Evolutionary conservation across 2,888 invertebrate species (phyloP).

Genomic region (Celastrina argiolus): DNA sequence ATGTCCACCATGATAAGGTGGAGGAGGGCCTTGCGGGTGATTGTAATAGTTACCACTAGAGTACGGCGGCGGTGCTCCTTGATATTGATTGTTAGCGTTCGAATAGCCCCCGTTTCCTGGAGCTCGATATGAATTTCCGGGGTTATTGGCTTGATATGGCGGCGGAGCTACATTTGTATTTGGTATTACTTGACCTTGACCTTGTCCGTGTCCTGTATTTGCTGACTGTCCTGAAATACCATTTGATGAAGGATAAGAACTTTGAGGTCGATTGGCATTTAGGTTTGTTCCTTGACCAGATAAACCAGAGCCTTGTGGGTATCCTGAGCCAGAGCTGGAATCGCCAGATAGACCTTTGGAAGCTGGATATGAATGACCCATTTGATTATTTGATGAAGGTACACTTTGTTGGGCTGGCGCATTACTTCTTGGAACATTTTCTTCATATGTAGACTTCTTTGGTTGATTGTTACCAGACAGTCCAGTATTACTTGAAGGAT

Average conservation of each 20-base stretch:
- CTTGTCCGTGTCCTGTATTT: conserved; percentile 32
- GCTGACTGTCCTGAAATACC: conserved; percentile 53
- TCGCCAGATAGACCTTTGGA: conserved; percentile 60
- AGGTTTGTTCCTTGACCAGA: conserved; percentile 34
- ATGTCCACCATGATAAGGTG: conserved; percentile 50
- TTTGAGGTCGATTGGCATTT: conserved; percentile 25
- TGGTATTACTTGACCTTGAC: conserved; percentile 31
- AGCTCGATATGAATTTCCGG: conserved; percentile 49
- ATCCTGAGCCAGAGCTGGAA: conserved; percentile 38
- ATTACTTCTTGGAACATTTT: conserved; percentile 56
- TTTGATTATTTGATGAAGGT: conserved; percentile 34
- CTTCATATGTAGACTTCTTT: conserved; percentile 53
- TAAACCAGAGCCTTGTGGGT: conserved; percentile 37
- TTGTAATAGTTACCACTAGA: conserved; percentile 50
- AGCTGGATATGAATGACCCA: conserved; percentile 55
- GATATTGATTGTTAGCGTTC: conserved; percentile 45
- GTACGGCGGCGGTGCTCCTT: conserved; percentile 59
- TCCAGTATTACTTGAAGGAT: conserved; percentile 61
- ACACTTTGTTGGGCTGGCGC: conserved; percentile 44
- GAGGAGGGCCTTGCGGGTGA: conserved; percentile 57
- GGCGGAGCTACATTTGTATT: conserved; percentile 27
- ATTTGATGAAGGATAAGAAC: conserved; percentile 51
- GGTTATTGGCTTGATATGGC: conserved; percentile 40
- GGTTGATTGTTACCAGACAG: conserved; percentile 53
- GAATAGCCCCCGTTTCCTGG: conserved; percentile 54